These are phyloP conservation scores for Paramuricea clavata DNA, from an alignment of 92 coral and sea anemone genomes.

Conservation along the genomic window DNA sequence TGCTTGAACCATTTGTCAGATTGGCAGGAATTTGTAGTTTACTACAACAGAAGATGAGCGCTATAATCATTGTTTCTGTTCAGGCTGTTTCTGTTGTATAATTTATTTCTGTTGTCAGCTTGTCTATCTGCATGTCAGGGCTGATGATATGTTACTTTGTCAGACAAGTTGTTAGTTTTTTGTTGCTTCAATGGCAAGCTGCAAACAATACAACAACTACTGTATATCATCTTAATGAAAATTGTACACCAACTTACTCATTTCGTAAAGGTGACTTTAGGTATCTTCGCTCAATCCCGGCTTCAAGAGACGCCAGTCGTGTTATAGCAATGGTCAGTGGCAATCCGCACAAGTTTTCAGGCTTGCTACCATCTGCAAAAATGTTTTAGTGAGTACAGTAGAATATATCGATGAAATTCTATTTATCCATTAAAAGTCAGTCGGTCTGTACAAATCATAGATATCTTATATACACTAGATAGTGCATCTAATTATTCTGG, in stretches of 20 bases:
- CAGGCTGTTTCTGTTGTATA: neutral
- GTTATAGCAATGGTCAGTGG: constrained; percentile 86
- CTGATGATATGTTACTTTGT: no score
- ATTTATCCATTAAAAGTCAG: no score
- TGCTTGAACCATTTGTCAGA: constrained; percentile 86
- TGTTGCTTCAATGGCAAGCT: no score
- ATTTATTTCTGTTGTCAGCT: no score
- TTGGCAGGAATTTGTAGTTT: constrained; percentile 92
- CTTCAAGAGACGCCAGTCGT: constrained; percentile 87
- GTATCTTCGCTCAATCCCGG: constrained; percentile 90
- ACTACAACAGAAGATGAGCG: constrained; percentile 35
- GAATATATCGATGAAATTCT: no score
- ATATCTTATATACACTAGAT: no score
- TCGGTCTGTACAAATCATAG: no score
- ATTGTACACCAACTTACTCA: constrained; percentile 74
- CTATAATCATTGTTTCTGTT: neutral
- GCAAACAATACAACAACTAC: no score
- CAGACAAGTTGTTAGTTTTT: no score
- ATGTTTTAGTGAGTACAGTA: neutral
- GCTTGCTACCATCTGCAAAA: constrained; percentile 14
- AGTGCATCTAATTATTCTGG: no score
- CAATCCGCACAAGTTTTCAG: constrained; percentile 55
- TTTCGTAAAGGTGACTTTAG: constrained; percentile 91
- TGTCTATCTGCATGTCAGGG: no score
- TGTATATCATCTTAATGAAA: no score